These are phyloP conservation scores for Melinaea menophilus DNA, from an alignment of 2,888 invertebrate genomes.

Conservation along the genomic window DNA sequence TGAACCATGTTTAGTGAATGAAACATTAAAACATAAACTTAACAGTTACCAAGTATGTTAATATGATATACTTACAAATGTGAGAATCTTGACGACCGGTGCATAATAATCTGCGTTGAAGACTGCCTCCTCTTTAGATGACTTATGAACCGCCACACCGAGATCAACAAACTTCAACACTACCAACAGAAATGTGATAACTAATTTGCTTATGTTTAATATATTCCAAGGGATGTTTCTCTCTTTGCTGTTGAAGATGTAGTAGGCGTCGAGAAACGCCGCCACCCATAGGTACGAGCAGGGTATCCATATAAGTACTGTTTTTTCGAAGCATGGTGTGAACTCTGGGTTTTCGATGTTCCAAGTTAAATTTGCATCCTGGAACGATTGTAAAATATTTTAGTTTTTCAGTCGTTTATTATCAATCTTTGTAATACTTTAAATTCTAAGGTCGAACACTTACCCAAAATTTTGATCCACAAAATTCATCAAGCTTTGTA, in stretches of 20 bases:
- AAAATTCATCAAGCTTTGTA: slow-evolving; percentile 85
- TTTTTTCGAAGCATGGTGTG: slow-evolving; percentile 94
- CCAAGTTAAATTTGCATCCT: slow-evolving; percentile 90
- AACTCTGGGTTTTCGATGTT: slow-evolving; percentile 89
- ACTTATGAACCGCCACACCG: slow-evolving; percentile 78
- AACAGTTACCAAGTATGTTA: too few species aligned
- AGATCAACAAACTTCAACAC: slow-evolving; percentile 83
- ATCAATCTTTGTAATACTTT: too few species aligned
- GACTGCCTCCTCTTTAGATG: slow-evolving; percentile 71
- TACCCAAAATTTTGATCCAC: slow-evolving; percentile 90
- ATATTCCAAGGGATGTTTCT: slow-evolving; percentile 88
- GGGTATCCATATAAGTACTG: slow-evolving; percentile 93
- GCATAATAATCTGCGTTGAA: slow-evolving; percentile 86
- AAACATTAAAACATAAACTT: too few species aligned
- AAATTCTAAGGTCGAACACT: slow-evolving; percentile 38
- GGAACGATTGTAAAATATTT: slow-evolving; percentile 44
- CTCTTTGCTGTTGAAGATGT: slow-evolving; percentile 85
- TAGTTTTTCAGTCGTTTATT: too few species aligned
- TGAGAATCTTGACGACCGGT: slow-evolving; percentile 86
- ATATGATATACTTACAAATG: slow-evolving; percentile 84
- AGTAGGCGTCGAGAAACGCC: slow-evolving; percentile 85
- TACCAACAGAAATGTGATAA: slow-evolving; percentile 80
- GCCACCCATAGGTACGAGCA: slow-evolving; percentile 90
- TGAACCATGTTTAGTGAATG: too few species aligned
- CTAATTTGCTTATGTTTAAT: slow-evolving; percentile 83